Percentiles rank a stretch among this genome's conserved stretches.
phyloP scores from a whole-genome alignment of 2,797 vertebrate species.

The Labeo calbasu region DNA sequence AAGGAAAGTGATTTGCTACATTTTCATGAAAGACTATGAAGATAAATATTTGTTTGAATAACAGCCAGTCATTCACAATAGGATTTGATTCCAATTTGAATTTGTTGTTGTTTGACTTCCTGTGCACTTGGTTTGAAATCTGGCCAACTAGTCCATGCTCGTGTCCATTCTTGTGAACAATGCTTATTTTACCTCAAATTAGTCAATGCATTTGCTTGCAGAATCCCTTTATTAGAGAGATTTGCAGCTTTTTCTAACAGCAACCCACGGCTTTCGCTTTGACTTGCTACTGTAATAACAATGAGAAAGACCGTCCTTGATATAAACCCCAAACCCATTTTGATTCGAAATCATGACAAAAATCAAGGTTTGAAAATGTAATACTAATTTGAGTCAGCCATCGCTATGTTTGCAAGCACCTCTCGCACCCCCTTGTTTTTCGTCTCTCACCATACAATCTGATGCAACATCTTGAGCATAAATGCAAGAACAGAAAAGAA shows the following conservation, averaged over 20 bases:
- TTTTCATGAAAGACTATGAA: background rate
- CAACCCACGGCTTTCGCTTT: constrained; percentile 42
- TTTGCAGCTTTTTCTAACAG: constrained; percentile 52
- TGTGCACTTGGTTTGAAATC: background rate
- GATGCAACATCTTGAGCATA: constrained; percentile 79
- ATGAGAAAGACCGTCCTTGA: background rate
- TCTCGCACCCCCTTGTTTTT: constrained; percentile 56
- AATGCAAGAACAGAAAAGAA: constrained; percentile 72
- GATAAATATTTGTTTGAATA: background rate
- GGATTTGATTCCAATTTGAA: constrained; percentile 22
- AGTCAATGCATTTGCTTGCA: constrained; percentile 28
- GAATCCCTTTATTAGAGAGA: constrained; percentile 33
- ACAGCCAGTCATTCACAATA: background rate
- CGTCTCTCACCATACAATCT: constrained; percentile 69
- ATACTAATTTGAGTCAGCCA: constrained; percentile 44
- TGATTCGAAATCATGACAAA: background rate
- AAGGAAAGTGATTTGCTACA: background rate
- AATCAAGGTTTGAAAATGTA: constrained; percentile 40
- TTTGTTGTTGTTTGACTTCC: background rate
- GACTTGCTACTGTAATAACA: constrained; percentile 45
- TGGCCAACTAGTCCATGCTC: background rate
- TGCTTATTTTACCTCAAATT: background rate
- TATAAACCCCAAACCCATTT: background rate
- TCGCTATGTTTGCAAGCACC: constrained; percentile 39
- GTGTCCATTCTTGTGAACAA: background rate